Conservation (phyloP, 2,113 vertebrate genomes). For the Uria aalge region DNA sequence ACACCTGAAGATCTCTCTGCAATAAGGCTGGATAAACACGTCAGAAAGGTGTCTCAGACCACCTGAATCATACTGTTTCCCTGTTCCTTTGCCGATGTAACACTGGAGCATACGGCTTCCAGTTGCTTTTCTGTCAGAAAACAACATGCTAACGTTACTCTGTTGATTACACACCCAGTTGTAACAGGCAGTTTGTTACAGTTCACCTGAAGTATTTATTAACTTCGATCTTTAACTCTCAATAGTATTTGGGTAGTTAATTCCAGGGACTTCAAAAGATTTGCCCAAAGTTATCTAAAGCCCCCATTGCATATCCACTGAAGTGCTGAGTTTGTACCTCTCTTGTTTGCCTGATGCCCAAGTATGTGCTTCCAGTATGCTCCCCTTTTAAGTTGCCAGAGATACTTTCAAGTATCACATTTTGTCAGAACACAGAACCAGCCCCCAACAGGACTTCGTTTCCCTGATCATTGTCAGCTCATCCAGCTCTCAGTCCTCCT, state of each 20-base stretch:
- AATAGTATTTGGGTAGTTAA: neutral
- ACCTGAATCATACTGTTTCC: neutral
- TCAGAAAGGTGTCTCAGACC: neutral
- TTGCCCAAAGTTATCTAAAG: neutral
- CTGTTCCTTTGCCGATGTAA: neutral
- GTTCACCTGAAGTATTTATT: neutral
- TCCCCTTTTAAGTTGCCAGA: neutral
- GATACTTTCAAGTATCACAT: neutral
- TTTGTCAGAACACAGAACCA: neutral
- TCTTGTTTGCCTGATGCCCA: neutral
- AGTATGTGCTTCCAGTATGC: neutral
- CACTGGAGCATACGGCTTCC: neutral
- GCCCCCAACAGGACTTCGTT: neutral
- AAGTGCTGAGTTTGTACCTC: neutral
- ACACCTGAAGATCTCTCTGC: neutral
- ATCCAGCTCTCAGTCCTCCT: neutral
- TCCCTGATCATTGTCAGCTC: neutral
- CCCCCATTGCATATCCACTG: fast-evolving
- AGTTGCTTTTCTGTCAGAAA: neutral
- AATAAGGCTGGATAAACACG: neutral
- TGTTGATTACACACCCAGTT: neutral
- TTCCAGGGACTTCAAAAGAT: neutral
- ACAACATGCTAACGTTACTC: neutral
- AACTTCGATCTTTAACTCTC: neutral
- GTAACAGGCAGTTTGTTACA: neutral